These are phyloP conservation scores for Elysia crispata DNA, from an alignment of 2,888 invertebrate genomes.

Conservation along the genomic window DNA sequence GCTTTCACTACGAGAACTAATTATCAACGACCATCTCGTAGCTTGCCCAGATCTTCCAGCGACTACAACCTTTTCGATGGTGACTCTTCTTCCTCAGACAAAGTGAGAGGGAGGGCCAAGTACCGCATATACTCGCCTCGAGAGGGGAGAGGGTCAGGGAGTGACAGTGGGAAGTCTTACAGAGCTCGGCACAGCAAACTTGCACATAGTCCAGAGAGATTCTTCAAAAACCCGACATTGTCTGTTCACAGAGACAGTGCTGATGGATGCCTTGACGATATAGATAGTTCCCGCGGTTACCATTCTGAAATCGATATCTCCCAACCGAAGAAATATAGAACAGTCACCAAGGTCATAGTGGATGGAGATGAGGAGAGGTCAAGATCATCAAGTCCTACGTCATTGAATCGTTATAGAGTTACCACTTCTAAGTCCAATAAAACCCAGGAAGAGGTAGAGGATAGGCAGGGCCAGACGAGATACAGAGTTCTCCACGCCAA, in stretches of 20 bases:
- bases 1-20: conserved; percentile 15
- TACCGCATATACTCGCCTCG: not conserved
- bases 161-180: conserved; percentile 11
- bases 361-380: conserved; percentile 26
- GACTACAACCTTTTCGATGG: not conserved
- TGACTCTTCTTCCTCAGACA: conserved; percentile 13
- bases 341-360: conserved; percentile 43
- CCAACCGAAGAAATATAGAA: conserved; percentile 30
- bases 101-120: conserved; percentile 14
- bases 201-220: conserved; percentile 44
- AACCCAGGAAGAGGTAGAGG: not conserved
- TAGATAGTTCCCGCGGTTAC: not conserved
- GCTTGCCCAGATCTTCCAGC: conserved; percentile 17
- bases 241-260: conserved; percentile 30
- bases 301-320: conserved; percentile 41
- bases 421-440: conserved; percentile 21
- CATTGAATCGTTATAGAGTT: conserved; percentile 39
- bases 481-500: conserved; percentile 58
- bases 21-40: conserved; percentile 20
- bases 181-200: conserved; percentile 23
- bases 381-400: conserved; percentile 36
- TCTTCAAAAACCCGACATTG: conserved; percentile 44
- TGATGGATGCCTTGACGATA: conserved; percentile 2
- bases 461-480: not conserved
- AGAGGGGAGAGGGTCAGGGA: not conserved